A percentile compares a stretch with the other conserved stretches of the same genome.
These are phyloP conservation scores for Megalonaias nervosa DNA, from an alignment of 1,140 invertebrate species.

Conservation along the genomic window DNA sequence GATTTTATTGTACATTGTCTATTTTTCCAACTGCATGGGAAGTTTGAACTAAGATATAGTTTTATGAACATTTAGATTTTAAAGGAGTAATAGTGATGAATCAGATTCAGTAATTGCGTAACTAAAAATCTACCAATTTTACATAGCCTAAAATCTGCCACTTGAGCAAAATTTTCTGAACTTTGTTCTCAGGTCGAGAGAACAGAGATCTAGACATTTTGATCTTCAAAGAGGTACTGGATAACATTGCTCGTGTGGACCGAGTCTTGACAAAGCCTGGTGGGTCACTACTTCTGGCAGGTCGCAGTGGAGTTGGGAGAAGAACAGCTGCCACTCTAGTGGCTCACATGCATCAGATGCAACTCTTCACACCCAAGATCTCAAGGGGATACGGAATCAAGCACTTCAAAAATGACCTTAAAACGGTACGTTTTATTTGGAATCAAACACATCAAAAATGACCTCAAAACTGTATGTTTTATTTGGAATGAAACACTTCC, in stretches of 20 bases:
- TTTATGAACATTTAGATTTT: too few species aligned
- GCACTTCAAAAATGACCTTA: conserved; percentile 79
- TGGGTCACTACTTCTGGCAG: conserved; percentile 82
- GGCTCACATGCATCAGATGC: conserved; percentile 81
- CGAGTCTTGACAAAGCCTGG: conserved; percentile 76
- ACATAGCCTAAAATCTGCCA: too few species aligned
- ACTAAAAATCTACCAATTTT: too few species aligned
- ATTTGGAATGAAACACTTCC: too few species aligned
- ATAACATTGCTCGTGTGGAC: conserved; percentile 78
- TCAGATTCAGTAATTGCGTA: too few species aligned
- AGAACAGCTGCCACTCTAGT: conserved; percentile 83
- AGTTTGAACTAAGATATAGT: too few species aligned
- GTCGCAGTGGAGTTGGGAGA: conserved; percentile 84
- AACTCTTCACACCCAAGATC: conserved; percentile 78
- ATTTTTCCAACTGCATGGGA: too few species aligned
- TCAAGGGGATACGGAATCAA: conserved; percentile 75
- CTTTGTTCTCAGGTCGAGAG: conserved; percentile 73
- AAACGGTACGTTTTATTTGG: conserved; percentile 69
- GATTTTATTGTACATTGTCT: too few species aligned
- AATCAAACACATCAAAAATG: neutral
- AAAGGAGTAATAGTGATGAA: too few species aligned
- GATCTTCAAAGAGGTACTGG: conserved; percentile 79
- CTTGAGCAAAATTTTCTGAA: neutral
- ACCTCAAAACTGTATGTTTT: too few species aligned
- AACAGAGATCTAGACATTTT: conserved; percentile 76